Percentiles rank a stretch among this genome's conserved stretches.
Evolutionary conservation across 2,797 vertebrate species (phyloP).

Genomic region (Octomys mimax): DNA sequence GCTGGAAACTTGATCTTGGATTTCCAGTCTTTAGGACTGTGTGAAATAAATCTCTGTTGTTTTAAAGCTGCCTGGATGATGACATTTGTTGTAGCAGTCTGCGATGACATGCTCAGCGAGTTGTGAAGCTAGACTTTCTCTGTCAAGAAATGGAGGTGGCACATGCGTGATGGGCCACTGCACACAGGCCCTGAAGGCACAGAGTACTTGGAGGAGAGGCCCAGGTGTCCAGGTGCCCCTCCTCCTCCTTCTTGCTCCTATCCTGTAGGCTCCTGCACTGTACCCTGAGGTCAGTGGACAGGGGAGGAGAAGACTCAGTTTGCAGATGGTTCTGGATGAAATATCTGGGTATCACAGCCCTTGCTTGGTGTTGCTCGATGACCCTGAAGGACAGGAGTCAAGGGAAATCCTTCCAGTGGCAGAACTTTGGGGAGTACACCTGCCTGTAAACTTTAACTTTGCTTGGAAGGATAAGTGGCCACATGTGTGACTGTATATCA

Average conservation of each 20-base stretch:
- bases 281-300: not conserved
- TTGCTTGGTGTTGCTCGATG: not conserved
- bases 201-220: not conserved
- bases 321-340: not conserved
- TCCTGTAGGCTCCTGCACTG: no score
- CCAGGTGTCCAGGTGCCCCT: no score
- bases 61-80: not conserved
- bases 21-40: not conserved
- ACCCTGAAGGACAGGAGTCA: not conserved
- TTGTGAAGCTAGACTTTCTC: not conserved
- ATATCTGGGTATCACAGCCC: not conserved
- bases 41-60: not conserved
- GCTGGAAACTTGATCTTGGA: not conserved
- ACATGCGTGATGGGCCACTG: not conserved
- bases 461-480: not conserved
- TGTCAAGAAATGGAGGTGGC: not conserved
- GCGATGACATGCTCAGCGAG: not conserved
- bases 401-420: not conserved
- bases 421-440: not conserved
- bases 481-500: no score
- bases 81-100: not conserved
- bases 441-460: no score
- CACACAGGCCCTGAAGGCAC: not conserved
- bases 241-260: not conserved
- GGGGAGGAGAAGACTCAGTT: not conserved